phyloP scores from a whole-genome alignment of 2,888 invertebrate genomes.

The Podabrus alpinus region DNA sequence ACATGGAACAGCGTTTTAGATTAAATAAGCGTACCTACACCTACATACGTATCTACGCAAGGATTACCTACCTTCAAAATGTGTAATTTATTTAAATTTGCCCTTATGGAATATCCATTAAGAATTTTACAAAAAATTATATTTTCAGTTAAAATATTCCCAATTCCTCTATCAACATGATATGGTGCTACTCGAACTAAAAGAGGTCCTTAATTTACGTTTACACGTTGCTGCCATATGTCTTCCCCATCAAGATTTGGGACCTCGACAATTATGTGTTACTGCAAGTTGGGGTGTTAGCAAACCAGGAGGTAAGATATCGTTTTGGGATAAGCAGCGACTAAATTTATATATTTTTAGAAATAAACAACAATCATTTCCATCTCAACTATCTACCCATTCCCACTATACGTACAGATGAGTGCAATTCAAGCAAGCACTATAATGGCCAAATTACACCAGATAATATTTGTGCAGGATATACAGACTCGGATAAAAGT shows the following conservation, averaged over 20 bases:
- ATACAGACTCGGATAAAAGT: conserved; percentile 60
- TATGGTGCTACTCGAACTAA: conserved; percentile 61
- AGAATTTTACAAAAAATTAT: neutral
- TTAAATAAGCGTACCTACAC: neutral
- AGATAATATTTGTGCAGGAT: conserved; percentile 65
- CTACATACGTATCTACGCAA: neutral
- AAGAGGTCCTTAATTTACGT: conserved; percentile 58
- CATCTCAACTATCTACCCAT: conserved; percentile 61
- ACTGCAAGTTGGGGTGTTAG: conserved; percentile 65
- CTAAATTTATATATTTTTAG: conserved; percentile 42
- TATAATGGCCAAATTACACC: conserved; percentile 63
- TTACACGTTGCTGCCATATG: conserved; percentile 63
- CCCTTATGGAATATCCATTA: neutral
- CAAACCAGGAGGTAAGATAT: conserved; percentile 53
- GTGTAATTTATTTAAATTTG: neutral
- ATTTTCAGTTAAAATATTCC: conserved; percentile 58
- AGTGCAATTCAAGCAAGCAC: conserved; percentile 66
- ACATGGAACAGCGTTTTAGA: neutral
- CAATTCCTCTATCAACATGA: conserved; percentile 64
- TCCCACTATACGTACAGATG: conserved; percentile 58
- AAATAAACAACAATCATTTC: conserved; percentile 55
- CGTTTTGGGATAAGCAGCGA: neutral
- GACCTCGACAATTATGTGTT: conserved; percentile 60
- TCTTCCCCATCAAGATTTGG: conserved; percentile 57
- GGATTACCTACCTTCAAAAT: neutral